These are phyloP conservation scores for Cyprinus carpio DNA, from an alignment of 2,113 vertebrate genomes.

Conservation along the genomic window DNA sequence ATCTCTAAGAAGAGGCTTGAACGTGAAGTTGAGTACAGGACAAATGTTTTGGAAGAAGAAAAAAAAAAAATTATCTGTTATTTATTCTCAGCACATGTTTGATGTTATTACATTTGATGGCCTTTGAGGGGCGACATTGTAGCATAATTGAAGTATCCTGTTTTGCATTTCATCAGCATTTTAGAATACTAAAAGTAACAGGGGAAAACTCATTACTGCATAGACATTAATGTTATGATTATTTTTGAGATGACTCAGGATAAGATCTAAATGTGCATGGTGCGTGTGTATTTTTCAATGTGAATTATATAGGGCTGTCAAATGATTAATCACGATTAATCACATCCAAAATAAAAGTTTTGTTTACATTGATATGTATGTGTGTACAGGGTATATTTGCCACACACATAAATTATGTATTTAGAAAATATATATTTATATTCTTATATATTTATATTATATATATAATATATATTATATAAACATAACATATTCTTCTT, in stretches of 20 bases:
- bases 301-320: too few relatives aligned
- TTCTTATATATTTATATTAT: too few relatives aligned
- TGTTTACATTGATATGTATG: too few relatives aligned
- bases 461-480: too few relatives aligned
- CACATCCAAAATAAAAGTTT: too few relatives aligned
- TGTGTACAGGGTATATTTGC: too few relatives aligned
- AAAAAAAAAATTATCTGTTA: not conserved
- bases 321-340: too few relatives aligned
- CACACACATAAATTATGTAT: too few relatives aligned
- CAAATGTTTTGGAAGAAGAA: not conserved
- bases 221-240: not conserved
- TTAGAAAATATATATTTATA: too few relatives aligned
- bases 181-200: not conserved
- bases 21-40: not conserved
- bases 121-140: slow-evolving; percentile 16
- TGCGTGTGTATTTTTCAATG: not conserved
- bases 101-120: not conserved
- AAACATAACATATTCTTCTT: too few relatives aligned
- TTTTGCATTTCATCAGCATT: not conserved
- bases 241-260: not conserved
- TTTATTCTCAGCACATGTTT: not conserved
- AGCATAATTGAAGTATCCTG: not conserved
- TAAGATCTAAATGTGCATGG: not conserved
- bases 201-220: not conserved
- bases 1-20: not conserved